phyloP scores from a whole-genome alignment of 2,797 vertebrate genomes.

The Danionella dracula region DNA sequence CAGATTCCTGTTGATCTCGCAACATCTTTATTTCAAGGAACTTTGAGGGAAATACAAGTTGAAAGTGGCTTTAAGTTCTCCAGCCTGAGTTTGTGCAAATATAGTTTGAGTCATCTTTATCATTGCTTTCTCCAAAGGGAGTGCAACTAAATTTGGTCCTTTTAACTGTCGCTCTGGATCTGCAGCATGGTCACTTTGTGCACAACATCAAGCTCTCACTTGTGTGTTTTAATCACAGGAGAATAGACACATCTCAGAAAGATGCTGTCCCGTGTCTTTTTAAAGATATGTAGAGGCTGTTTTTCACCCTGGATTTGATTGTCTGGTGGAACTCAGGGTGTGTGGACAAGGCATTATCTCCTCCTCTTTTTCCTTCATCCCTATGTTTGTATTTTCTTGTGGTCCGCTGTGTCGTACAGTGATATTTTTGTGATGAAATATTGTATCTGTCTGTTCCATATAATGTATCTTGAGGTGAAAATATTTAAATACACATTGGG shows the following conservation, averaged over 20 bases:
- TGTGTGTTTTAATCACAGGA: slow-evolving; percentile 43
- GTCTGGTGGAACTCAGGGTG: slow-evolving; percentile 65
- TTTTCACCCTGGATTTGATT: slow-evolving; percentile 34
- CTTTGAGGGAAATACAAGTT: slow-evolving; percentile 35
- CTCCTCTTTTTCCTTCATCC: slow-evolving; percentile 44
- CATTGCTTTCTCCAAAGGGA: slow-evolving; percentile 32
- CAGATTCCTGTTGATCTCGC: slow-evolving; percentile 35
- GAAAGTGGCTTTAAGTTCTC: slow-evolving; percentile 37
- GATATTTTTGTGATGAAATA: slow-evolving; percentile 78
- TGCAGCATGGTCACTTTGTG: slow-evolving; percentile 49
- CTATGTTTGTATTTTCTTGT: slow-evolving; percentile 53
- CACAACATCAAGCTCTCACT: slow-evolving; percentile 40
- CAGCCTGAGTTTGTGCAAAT: slow-evolving; percentile 56
- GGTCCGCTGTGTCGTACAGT: slow-evolving; percentile 80
- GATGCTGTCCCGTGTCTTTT: slow-evolving; percentile 42
- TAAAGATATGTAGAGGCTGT: slow-evolving; percentile 38
- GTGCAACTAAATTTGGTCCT: slow-evolving; percentile 34
- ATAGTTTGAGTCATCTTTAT: slow-evolving; percentile 54
- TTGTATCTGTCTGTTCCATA: slow-evolving; percentile 84
- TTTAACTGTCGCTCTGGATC: slow-evolving; percentile 30
- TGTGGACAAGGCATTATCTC: slow-evolving; percentile 62
- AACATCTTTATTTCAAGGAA: slow-evolving; percentile 25
- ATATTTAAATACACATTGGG: slow-evolving; percentile 87
- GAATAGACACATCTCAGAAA: slow-evolving; percentile 42
- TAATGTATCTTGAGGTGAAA: slow-evolving; percentile 80